Base-by-base conservation (phyloP, 2,113 vertebrate genomes). In the Microcebus ravelobensis region DNA sequence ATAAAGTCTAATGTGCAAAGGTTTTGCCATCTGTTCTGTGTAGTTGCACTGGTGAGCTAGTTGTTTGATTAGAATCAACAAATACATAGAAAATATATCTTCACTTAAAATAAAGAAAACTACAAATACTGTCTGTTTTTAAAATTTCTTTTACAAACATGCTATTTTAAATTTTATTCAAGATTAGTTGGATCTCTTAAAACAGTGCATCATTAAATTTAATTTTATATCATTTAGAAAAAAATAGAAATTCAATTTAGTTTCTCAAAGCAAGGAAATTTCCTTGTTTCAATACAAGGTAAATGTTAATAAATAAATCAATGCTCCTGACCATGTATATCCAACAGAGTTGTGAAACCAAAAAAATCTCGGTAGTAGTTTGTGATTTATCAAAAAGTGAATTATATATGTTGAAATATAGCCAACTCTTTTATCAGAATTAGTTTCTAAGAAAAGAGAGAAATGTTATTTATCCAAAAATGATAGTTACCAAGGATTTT, bases 1-100 rank as follows among this genome's bases (percentile, higher is more conserved):
- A 97, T 93, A 96, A 98, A 98, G 97, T 71, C 74, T 96, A 98
- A 97, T 90, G 88, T 97, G 97, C 85, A 98, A 98, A 98, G 97
- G 96, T 98, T 98, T 98, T 98, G 79, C 98, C 97, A 96, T 98
- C 98, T 98, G 98, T 89, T 97, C 29, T 63, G 0, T 96, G 36
- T 45, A 96, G 94, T 97, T 98, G 94, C 79, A 95, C 29, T 98
- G 98, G 25, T 90, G 94, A 97, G 93, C 81, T 90, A 95, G 76
- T 96, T 97, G 87, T 97, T 98, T 97, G 34, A 92, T 97, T 98
- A 95, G 92, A 83, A 96, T 68, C 50, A 85, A 77, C 79, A 96
- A 96, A 97, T 68, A 59, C 48, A 31, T 42, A 92, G 52, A 91
- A 52, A 97, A 93, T 92, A 55, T 87, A 21, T 90, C 79, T 94